Evolutionary conservation across 2,888 invertebrate species (phyloP), one percentile per base, ranked within the genome.

Genomic region (Aproaerema taeniolella): DNA sequence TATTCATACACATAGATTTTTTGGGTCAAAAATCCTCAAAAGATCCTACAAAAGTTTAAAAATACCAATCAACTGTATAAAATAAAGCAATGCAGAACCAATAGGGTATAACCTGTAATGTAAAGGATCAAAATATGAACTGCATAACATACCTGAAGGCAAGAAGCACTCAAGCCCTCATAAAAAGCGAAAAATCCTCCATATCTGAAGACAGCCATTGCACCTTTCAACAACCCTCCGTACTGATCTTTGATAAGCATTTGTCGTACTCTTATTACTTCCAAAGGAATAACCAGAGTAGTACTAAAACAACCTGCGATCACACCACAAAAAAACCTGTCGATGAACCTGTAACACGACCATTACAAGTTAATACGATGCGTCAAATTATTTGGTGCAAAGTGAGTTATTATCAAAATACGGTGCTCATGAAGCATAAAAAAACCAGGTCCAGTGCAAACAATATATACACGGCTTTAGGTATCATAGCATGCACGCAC

Each of bases 231-330:
- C 0, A 81, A 1, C 0, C 77, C 77, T 1, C 43, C 58, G 47
- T 85, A 86, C 42, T 83, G 85, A 1, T 69, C 56, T 39, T 69
- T 67, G 8, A 69, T 64, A 0, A 85, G n/a, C 57, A 83, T 80
- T 48, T 86, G 85, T 0, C 85, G 59, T 0, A 79, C 69, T 24
- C 85, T 58, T 14, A 86, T 68, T 30, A 86, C 83, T 41, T 86
- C 85, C 7, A 86, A 36, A 0, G 85, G 85, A 0, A 65, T 49
- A 5, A 69, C 67, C 1, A 82, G 33, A 0, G 67, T 47, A 0
- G 76, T 68, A 20, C 67, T 67, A 16, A 52, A 58, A 25, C 67
- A 67, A 0, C 85, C 85, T 1, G 83, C 67, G 1, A 66, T 39
- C 0, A 67, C 45, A 0, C 85, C 85, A 36, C 80, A 71, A 0